Conservation (phyloP, 2,797 vertebrate genomes). For the Urosaurus nigricauda region DNA sequence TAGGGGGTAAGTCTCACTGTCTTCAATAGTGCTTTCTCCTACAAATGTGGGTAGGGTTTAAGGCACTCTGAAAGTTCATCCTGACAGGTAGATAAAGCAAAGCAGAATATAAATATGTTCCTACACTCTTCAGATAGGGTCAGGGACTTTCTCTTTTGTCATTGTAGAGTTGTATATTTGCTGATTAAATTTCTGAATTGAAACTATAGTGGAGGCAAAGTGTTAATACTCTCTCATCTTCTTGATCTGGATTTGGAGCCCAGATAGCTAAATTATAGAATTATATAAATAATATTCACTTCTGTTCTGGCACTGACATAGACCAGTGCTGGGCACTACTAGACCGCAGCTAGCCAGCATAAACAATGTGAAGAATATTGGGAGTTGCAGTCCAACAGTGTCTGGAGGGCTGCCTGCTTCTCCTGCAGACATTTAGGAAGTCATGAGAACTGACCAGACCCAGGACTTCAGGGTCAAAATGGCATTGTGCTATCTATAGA, state of each 20-base stretch:
- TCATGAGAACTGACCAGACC: not conserved
- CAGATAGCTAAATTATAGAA: not conserved
- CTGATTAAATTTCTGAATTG: not conserved
- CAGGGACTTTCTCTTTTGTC: not conserved
- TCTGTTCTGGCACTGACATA: not conserved
- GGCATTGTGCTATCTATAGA: not conserved
- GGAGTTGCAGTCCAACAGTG: too few species aligned
- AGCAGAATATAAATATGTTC: too few species aligned
- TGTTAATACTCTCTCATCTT: not conserved
- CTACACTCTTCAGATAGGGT: not conserved
- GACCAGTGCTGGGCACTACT: too few species aligned
- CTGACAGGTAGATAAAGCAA: not conserved
- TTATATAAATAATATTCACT: not conserved
- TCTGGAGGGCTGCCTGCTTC: too few species aligned
- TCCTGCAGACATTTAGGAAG: not conserved
- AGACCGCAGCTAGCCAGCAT: too few species aligned
- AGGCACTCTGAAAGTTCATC: not conserved
- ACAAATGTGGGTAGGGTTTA: too few species aligned
- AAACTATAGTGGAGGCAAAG: not conserved
- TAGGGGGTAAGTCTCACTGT: too few species aligned
- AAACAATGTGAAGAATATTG: too few species aligned
- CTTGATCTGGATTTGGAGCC: not conserved
- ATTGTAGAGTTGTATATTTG: not conserved
- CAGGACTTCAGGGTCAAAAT: not conserved
- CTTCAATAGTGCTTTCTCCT: too few species aligned